Percentiles rank a stretch among this genome's conserved stretches.
phyloP scores from a whole-genome alignment of 2,888 invertebrate species.

The Drosophila paramelanica region DNA sequence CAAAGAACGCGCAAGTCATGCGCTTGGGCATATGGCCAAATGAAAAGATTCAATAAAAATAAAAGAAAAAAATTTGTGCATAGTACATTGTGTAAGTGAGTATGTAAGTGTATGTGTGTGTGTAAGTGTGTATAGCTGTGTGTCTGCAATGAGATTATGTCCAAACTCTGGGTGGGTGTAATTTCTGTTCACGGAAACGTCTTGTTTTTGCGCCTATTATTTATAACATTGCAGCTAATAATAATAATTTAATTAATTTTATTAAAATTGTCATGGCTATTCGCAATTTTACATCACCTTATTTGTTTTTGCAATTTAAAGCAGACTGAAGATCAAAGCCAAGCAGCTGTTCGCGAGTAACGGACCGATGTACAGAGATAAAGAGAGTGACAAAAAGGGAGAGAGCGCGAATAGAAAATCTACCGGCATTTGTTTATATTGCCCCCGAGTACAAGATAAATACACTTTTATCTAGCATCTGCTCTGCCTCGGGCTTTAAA shows the following conservation, averaged over 20 bases:
- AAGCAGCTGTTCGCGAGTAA: constrained; percentile 6
- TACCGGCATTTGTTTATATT: constrained; percentile 60
- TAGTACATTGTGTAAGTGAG: not conserved
- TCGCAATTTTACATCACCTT: not conserved
- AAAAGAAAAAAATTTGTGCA: constrained; percentile 30
- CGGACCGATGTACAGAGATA: not conserved
- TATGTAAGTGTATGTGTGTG: not conserved
- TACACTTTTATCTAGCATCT: constrained; percentile 46
- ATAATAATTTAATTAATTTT: constrained; percentile 33
- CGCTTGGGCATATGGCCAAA: constrained; percentile 71
- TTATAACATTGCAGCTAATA: constrained; percentile 29
- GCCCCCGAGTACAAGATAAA: constrained; percentile 30
- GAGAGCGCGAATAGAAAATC: constrained; percentile 22
- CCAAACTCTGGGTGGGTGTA: constrained; percentile 64
- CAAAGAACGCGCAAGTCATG: constrained; percentile 73
- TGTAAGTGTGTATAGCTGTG: constrained; percentile 8
- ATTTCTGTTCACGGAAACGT: constrained; percentile 60
- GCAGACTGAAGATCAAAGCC: constrained; percentile 8
- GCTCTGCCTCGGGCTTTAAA: constrained; percentile 44
- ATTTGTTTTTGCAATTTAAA: not conserved
- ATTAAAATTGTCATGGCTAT: constrained; percentile 24
- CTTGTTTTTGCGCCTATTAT: constrained; percentile 43
- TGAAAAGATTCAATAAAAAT: constrained; percentile 47
- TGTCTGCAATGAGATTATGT: constrained; percentile 28
- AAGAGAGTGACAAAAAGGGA: not conserved